phyloP scores from a whole-genome alignment of 1,140 invertebrate genomes.

The Hyles euphorbiae region DNA sequence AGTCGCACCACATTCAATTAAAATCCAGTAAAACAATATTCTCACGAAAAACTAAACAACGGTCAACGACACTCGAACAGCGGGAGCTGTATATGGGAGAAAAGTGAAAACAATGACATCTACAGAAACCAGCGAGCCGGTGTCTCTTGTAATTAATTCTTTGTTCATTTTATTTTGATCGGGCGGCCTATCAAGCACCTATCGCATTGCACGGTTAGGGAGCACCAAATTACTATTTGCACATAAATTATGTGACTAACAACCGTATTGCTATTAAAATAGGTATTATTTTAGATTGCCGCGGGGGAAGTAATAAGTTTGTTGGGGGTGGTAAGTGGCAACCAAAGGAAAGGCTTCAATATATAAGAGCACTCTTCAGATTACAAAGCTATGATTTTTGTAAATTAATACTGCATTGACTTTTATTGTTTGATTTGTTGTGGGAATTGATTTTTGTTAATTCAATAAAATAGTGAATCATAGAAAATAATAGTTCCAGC shows the following conservation, averaged over 20 bases:
- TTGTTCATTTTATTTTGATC: conserved; percentile 63
- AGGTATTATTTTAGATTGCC: conserved; percentile 20
- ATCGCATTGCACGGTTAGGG: conserved; percentile 43
- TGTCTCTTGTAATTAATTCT: conserved; percentile 50
- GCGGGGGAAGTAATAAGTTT: conserved; percentile 8
- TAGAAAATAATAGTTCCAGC: no score
- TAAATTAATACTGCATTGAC: conserved; percentile 5
- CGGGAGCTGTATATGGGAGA: conserved; percentile 30
- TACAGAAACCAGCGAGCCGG: conserved; percentile 50
- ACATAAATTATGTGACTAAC: background rate
- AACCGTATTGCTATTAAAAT: conserved; percentile 12
- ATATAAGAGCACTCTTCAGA: conserved; percentile 26
- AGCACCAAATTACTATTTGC: conserved; percentile 18
- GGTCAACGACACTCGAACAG: conserved; percentile 17
- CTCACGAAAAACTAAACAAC: conserved; percentile 56
- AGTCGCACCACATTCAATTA: no score
- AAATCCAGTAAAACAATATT: conserved; percentile 35
- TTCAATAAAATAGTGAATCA: background rate
- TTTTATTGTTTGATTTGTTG: conserved; percentile 15
- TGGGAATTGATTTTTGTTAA: conserved; percentile 17
- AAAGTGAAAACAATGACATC: conserved; percentile 57
- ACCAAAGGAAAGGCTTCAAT: conserved; percentile 60
- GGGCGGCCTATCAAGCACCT: conserved; percentile 48
- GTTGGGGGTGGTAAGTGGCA: conserved; percentile 48
- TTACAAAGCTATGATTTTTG: conserved; percentile 24